Percentiles rank a stretch among this genome's conserved stretches.
Evolutionary conservation across 2,888 invertebrate genomes (phyloP).

Genomic region (Eucera pruinosa): DNA sequence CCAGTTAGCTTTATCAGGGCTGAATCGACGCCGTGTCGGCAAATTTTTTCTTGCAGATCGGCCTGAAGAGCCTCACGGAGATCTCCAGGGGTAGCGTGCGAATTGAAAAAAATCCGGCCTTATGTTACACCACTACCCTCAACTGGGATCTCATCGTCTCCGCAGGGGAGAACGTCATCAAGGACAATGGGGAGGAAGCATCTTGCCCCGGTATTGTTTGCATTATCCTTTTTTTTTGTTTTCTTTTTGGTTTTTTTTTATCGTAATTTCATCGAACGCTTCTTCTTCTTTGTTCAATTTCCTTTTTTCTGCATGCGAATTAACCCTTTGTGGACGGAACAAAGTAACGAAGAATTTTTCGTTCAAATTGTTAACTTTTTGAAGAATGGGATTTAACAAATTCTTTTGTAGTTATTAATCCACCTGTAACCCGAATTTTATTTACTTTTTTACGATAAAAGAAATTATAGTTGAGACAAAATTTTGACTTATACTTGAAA

Average conservation of each 20-base stretch:
- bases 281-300: background rate
- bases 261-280: no score
- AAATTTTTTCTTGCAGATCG: slow-evolving; percentile 86
- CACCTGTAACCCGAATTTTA: no score
- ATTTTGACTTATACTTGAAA: no score
- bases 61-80: slow-evolving; percentile 89
- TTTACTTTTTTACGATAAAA: no score
- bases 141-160: slow-evolving; percentile 88
- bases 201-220: slow-evolving; percentile 70
- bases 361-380: no score
- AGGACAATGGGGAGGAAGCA: slow-evolving; percentile 73
- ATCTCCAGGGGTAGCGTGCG: slow-evolving; percentile 93
- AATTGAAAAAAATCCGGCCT: slow-evolving; percentile 89
- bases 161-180: slow-evolving; percentile 84
- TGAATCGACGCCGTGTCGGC: slow-evolving; percentile 37
- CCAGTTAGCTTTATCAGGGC: slow-evolving; percentile 27
- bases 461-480: no score
- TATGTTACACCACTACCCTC: slow-evolving; percentile 91
- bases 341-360: no score
- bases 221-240: background rate
- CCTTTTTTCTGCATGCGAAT: background rate
- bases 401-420: no score
- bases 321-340: no score
- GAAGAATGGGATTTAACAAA: no score
- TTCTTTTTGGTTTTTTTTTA: background rate